phyloP scores from a whole-genome alignment of 2,888 invertebrate species.

The Sympetrum striolatum region DNA sequence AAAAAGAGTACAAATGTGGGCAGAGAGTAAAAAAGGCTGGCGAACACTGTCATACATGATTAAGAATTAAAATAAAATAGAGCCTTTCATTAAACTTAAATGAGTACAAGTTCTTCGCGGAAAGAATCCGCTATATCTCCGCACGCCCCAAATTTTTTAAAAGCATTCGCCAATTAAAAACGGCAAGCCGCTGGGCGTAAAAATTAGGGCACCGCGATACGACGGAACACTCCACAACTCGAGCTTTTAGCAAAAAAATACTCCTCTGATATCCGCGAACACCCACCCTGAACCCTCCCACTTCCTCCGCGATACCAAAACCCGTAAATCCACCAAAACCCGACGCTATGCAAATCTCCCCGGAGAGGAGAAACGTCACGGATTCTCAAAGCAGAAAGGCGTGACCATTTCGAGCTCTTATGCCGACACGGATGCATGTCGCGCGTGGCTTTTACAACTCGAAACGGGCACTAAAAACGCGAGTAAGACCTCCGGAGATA shows the following conservation, averaged over 20 bases:
- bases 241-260: neutral
- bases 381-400: neutral
- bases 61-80: no score
- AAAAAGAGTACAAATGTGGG: no score
- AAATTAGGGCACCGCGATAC: neutral
- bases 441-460: neutral
- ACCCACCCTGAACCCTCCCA: neutral
- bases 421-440: neutral
- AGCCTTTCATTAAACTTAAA: no score
- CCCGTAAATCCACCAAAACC: neutral
- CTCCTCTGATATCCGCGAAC: neutral
- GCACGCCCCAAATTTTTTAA: no score
- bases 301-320: neutral
- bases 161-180: no score
- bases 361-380: neutral
- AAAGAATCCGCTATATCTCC: no score
- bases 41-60: no score
- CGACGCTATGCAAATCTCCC: neutral
- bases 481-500: neutral
- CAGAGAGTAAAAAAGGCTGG: no score
- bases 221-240: neutral
- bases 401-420: neutral
- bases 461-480: neutral
- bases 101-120: no score
- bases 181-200: no score